Evolutionary conservation across 2,888 invertebrate genomes (phyloP).

Genomic region (Zaprionus lineosus): DNA sequence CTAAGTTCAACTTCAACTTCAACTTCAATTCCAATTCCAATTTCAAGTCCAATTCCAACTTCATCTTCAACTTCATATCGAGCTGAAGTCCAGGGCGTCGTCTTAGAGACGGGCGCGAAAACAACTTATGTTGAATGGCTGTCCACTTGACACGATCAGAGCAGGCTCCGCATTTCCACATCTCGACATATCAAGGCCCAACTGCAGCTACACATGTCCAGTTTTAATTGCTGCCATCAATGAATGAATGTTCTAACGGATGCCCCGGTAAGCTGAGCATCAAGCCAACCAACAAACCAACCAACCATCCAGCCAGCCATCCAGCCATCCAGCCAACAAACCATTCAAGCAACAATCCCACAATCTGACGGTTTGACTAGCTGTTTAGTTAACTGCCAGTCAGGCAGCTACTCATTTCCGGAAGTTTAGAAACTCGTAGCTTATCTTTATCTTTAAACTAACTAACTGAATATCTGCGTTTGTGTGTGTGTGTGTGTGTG

Average conservation of each 20-base stretch:
- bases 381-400: slow-evolving; percentile 49
- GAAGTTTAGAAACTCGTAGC: slow-evolving; percentile 48
- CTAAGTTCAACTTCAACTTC: background rate
- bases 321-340: no score
- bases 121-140: slow-evolving; percentile 60
- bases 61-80: background rate
- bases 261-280: slow-evolving; percentile 20
- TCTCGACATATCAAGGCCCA: slow-evolving; percentile 13
- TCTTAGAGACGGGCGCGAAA: slow-evolving; percentile 54
- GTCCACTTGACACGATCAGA: slow-evolving; percentile 70
- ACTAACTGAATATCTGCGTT: no score
- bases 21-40: slow-evolving; percentile 5
- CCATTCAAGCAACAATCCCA: slow-evolving; percentile 10
- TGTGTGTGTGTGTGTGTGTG: no score
- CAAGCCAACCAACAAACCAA: no score
- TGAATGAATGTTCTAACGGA: slow-evolving; percentile 58
- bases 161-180: slow-evolving; percentile 27
- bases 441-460: slow-evolving; percentile 68
- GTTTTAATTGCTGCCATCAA: slow-evolving; percentile 69
- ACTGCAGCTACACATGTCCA: slow-evolving; percentile 48
- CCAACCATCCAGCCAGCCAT: slow-evolving; percentile 15
- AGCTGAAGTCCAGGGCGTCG: slow-evolving; percentile 44
- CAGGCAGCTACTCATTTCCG: slow-evolving; percentile 68
- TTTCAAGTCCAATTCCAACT: slow-evolving; percentile 4
- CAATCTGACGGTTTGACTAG: slow-evolving; percentile 21